Evolutionary conservation across 1,140 invertebrate genomes (phyloP).

Genomic region (Caenorhabditis elegans): DNA sequence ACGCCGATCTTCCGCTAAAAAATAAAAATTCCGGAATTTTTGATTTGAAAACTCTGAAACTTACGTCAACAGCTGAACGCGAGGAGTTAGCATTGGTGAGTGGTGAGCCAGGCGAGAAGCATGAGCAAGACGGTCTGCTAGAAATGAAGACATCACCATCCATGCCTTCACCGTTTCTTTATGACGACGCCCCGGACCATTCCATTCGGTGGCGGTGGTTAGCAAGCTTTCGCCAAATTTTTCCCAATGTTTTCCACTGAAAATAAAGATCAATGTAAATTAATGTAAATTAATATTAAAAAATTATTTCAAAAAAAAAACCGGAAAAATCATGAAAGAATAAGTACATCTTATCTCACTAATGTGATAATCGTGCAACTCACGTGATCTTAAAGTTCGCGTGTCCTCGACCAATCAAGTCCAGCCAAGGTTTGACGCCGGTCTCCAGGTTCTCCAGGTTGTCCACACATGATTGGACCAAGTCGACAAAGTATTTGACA

Average conservation of each 20-base stretch:
- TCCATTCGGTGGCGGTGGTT: constrained; percentile 49
- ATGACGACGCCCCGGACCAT: constrained; percentile 52
- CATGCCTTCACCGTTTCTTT: constrained; percentile 52
- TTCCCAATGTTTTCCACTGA: constrained; percentile 53
- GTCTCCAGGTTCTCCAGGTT: constrained; percentile 53
- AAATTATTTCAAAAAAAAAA: too few relatives aligned
- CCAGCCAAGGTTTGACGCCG: constrained; percentile 52
- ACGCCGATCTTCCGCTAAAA: not conserved
- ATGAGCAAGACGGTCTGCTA: constrained; percentile 38
- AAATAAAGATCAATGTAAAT: constrained; percentile 24
- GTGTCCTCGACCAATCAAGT: constrained; percentile 53
- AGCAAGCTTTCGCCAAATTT: constrained; percentile 52
- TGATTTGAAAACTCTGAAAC: too few relatives aligned
- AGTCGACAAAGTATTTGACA: constrained; percentile 52
- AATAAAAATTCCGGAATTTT: too few relatives aligned
- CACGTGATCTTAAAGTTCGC: constrained; percentile 51
- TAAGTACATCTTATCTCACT: too few relatives aligned
- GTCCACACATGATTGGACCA: constrained; percentile 54
- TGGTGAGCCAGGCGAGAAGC: not conserved
- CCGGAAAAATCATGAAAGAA: too few relatives aligned
- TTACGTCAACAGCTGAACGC: constrained; percentile 33
- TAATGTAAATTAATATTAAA: too few relatives aligned
- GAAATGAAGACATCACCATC: constrained; percentile 43
- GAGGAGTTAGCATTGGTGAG: constrained; percentile 36
- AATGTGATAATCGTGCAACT: not conserved